phyloP scores from a whole-genome alignment of 1,140 invertebrate genomes.

The Homarus americanus region DNA sequence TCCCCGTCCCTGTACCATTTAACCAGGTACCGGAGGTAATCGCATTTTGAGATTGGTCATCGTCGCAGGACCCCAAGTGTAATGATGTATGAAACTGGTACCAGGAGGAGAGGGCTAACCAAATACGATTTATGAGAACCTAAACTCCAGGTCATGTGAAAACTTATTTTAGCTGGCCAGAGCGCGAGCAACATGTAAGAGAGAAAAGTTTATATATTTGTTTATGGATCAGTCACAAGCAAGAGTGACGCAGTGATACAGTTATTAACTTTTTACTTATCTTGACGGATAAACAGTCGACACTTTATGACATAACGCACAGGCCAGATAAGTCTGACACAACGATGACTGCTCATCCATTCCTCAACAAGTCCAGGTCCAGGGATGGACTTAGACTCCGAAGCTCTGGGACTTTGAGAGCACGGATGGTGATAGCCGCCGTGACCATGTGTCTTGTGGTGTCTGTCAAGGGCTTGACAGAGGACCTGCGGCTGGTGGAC shows the following conservation, averaged over 20 bases:
- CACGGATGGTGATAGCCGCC: not conserved
- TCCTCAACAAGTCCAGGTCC: not conserved
- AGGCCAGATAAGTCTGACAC: not conserved
- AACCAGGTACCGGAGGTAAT: not conserved
- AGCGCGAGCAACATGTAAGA: not conserved
- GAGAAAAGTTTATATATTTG: not conserved
- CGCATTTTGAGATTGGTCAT: not conserved
- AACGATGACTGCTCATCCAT: not conserved
- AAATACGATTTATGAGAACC: not conserved
- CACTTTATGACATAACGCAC: too few relatives aligned
- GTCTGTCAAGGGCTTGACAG: not conserved
- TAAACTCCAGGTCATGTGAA: not conserved
- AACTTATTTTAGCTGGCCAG: not conserved
- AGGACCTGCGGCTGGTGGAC: conserved; percentile 29
- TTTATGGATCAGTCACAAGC: not conserved
- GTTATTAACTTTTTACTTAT: not conserved
- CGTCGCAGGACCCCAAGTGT: not conserved
- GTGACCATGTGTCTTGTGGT: not conserved
- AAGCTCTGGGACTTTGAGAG: not conserved
- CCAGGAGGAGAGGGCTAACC: not conserved
- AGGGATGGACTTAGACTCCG: not conserved
- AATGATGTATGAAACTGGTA: not conserved
- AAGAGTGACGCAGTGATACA: not conserved
- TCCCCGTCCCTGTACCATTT: not conserved
- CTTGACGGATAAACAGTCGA: not conserved